Conservation (phyloP, 2,888 invertebrate species). For the Molorchus minor region DNA sequence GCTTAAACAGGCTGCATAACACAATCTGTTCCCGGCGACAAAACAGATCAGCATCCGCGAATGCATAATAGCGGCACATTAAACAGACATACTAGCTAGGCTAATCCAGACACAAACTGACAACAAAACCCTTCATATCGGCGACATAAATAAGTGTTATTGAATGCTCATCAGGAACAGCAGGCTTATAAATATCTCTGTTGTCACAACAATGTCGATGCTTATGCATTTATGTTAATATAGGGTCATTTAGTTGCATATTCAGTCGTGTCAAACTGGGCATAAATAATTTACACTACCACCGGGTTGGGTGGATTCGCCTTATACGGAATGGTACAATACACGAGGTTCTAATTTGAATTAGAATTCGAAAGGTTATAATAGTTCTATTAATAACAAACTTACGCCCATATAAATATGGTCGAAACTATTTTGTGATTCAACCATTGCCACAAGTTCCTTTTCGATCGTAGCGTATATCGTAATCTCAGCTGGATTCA, state of each 20-base stretch:
- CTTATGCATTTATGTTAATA: conserved; percentile 52
- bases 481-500: too few species aligned
- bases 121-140: conserved; percentile 8
- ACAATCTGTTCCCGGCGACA: background rate
- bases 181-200: conserved; percentile 44
- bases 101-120: background rate
- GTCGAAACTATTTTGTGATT: too few species aligned
- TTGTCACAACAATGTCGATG: conserved; percentile 41
- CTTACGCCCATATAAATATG: too few species aligned
- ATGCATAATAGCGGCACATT: background rate
- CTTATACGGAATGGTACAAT: too few species aligned
- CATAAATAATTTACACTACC: conserved; percentile 43
- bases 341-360: too few species aligned
- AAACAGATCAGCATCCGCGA: background rate
- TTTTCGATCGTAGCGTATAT: too few species aligned
- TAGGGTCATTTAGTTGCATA: conserved; percentile 46
- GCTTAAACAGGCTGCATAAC: too few species aligned
- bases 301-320: background rate
- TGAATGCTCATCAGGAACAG: conserved; percentile 24
- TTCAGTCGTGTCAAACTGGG: conserved; percentile 49
- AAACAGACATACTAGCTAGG: background rate
- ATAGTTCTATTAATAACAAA: too few species aligned
- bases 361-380: too few species aligned
- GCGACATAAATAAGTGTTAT: conserved; percentile 21
- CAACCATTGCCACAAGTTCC: too few species aligned